Conservation (phyloP, 64 coral and sea anemone species). For the Montipora capricornis region DNA sequence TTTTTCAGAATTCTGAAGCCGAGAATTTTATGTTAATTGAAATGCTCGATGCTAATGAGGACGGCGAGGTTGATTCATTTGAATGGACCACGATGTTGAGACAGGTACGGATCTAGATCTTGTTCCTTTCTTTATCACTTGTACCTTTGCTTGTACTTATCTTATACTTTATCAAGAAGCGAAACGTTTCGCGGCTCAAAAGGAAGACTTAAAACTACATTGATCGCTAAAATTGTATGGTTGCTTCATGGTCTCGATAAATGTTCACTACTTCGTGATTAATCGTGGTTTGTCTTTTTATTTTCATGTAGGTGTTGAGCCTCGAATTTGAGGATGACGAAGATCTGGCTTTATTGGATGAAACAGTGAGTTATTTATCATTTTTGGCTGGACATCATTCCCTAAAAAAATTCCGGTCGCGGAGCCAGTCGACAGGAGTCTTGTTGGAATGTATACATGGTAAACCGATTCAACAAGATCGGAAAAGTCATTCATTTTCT, state of each 20-base stretch:
- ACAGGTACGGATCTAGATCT: constrained; percentile 27
- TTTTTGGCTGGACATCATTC: background rate
- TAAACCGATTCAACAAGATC: too few species aligned
- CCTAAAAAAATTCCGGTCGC: background rate
- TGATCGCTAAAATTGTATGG: too few species aligned
- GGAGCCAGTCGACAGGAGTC: too few species aligned
- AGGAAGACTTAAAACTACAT: too few species aligned
- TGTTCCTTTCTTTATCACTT: background rate
- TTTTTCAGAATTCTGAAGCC: constrained; percentile 68
- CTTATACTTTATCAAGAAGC: too few species aligned
- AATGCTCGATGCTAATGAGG: constrained; percentile 88
- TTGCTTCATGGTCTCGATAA: too few species aligned
- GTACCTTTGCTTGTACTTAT: background rate
- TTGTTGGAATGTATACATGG: too few species aligned
- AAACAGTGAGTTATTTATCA: constrained; percentile 27
- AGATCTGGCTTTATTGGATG: constrained; percentile 41
- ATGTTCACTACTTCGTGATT: background rate
- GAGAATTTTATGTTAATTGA: constrained; percentile 86
- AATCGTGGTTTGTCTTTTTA: background rate
- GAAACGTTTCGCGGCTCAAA: too few species aligned
- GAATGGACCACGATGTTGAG: constrained; percentile 98
- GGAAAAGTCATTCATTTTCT: background rate
- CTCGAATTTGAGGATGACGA: constrained; percentile 93
- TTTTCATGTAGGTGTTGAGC: constrained; percentile 64
- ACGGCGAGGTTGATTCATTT: constrained; percentile 92